phyloP scores from a whole-genome alignment of 2,888 invertebrate genomes.

The Quadroppia sp. region DNA sequence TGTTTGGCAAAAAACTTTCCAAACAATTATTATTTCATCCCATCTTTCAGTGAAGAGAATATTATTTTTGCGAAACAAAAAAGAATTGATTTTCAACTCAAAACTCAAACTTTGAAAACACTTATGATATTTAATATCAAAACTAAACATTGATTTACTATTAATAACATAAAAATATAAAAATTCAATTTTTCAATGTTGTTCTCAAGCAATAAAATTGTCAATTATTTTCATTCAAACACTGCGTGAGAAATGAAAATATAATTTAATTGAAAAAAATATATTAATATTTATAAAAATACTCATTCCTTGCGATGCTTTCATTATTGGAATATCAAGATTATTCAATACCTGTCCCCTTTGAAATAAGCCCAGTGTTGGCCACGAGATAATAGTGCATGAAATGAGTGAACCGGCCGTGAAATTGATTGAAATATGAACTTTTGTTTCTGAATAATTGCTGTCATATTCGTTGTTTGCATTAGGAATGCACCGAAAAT shows the following conservation, averaged over 20 bases:
- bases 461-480: neutral
- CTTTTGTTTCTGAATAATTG: neutral
- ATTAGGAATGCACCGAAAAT: neutral
- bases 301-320: no score
- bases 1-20: neutral
- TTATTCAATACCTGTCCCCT: neutral
- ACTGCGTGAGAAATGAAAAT: neutral
- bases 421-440: constrained; percentile 16
- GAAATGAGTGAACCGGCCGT: constrained; percentile 19
- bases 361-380: neutral
- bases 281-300: neutral
- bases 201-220: neutral
- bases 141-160: no score
- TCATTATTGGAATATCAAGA: no score
- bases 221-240: constrained; percentile 8
- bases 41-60: no score
- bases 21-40: neutral
- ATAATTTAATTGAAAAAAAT: neutral
- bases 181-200: neutral
- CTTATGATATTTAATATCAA: no score
- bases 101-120: no score
- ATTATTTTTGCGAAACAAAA: neutral
- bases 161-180: no score
- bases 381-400: neutral
- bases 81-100: neutral